phyloP scores from a whole-genome alignment of 2,797 vertebrate species.

The Podargus strigoides region DNA sequence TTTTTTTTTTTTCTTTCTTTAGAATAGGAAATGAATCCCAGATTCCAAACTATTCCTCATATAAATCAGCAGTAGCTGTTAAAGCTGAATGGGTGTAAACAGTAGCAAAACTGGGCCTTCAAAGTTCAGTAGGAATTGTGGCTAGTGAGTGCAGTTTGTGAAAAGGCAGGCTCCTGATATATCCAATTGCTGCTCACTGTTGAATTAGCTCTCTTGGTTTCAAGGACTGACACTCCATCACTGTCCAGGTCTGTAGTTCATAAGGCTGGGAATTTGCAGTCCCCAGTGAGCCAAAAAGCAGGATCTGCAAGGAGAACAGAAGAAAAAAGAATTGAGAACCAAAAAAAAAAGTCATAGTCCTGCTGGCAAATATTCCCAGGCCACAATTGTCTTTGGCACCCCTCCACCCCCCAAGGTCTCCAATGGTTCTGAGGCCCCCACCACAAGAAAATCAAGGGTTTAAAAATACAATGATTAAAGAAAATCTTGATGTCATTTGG shows the following conservation, averaged over 20 bases:
- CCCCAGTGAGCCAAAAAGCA: neutral
- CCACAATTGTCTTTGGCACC: slow-evolving; percentile 64
- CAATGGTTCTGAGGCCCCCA: slow-evolving; percentile 56
- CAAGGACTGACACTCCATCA: neutral
- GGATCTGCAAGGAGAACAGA: neutral
- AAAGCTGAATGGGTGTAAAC: neutral
- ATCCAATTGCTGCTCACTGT: neutral
- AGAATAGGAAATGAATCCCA: neutral
- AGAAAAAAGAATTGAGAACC: slow-evolving; percentile 1
- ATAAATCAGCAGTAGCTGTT: neutral
- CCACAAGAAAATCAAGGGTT: slow-evolving; percentile 76
- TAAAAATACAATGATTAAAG: slow-evolving; percentile 69
- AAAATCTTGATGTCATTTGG: slow-evolving; percentile 69
- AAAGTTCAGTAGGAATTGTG: neutral
- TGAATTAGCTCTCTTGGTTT: neutral
- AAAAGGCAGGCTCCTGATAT: neutral
- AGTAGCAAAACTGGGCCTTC: neutral
- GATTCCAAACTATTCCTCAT: neutral
- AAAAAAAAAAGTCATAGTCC: slow-evolving; percentile 5
- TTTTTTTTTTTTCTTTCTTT: neutral
- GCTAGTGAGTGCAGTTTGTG: neutral
- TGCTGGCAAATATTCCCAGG: slow-evolving; percentile 55
- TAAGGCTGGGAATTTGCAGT: neutral
- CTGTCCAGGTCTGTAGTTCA: neutral
- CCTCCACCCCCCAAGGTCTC: slow-evolving; percentile 47